Evolutionary conservation across 2,797 vertebrate species (phyloP), one percentile per base, ranked within the genome.

Genomic region (Hipposideros larvatus): DNA sequence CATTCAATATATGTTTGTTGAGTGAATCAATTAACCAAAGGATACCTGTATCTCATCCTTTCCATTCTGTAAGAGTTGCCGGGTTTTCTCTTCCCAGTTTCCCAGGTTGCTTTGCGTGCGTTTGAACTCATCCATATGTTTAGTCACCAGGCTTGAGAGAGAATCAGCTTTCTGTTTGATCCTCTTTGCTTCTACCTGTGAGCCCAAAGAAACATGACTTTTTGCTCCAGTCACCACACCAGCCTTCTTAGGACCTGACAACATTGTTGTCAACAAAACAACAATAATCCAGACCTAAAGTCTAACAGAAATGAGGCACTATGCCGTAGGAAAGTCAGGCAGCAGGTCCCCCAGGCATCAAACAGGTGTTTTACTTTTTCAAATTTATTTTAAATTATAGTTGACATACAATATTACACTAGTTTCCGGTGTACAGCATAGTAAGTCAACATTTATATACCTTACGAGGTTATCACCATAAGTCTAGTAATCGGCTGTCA

Each of bases 71-170:
- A 99, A 94, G 66, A 98, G 96, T 87, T 97, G 48, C 85, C 95
- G 98, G 68, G 97, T 98, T 65, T 99, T 98, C 70, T 98, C 98
- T 71, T 98, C 98, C 98, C 98, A 98, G 65, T 0, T 95, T 37
- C 90, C 96, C 0, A 96, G n/a, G 24, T 63, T 97, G 92, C 96
- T 97, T 87, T 98, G 98, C 85, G 98, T 95, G 7, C 2, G 96
- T 73, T 80, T 96, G 95, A 98, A 97, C 74, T 98, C 98, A 0
- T 98, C 94, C 96, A 98, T 94, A 13, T 91, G 98, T 1, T 37
- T 95, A 16, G 98, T 98, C 82, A 98, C 97, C 89, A 97, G 87
- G 73, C 88, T 92, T 31, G 97, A 97, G 53, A 99, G 96, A 94
- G 98, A 59, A 0, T 96, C 91, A 1, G 98, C 90, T 0, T 98